Evolutionary conservation across 2,888 invertebrate genomes (phyloP), one percentile per base, ranked within the genome.

Genomic region (Drosophila affinis): DNA sequence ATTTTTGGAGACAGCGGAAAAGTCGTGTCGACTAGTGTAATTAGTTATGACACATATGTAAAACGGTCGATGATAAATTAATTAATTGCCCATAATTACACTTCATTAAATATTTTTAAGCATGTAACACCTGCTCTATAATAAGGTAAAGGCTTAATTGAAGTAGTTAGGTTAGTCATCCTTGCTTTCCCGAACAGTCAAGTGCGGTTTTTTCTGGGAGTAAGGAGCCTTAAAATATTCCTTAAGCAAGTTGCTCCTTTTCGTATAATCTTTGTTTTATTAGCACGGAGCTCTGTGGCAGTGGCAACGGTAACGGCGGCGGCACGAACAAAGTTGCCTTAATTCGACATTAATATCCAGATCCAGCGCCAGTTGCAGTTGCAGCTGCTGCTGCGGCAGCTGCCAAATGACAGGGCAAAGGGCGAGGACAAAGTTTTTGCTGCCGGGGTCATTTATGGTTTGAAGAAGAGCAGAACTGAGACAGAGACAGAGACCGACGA

Each of bases 331-430:
- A 68, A 71, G 76, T 76, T 76, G 76, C 63, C 61, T 54, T 52
- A 67, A 58, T 59, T 67, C 52, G 68, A 67, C 76, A 76, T 68
- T 71, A 76, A 76, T 72, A 55, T 72, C 18, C 45, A 60, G 48
- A 61, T 71, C 47, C 45, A 59, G 49, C 49, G 49, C 57, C 57
- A 32, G 29, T 17, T 34, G 34, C 34, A 4, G 32, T 10, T 32
- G 10, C 65, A 45, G 44, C 45, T 65, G 24, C 24, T 14, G 12
- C 34, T 4, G 32, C 32, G 10, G 10, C 65, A 45, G 44, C 45
- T 65, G 24, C 44, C 7, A 63, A 62, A 62, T 47, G 52, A 17
- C 34, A 12, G 5, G 10, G 46, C 14, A 45, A 56, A 34, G 54
- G 7, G 21, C 12, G 44, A 46, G 1, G 14, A 45, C 6, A 46